Base-by-base conservation (phyloP, 2,113 vertebrate genomes). In the Rhinopomastus cyanomelas region DNA sequence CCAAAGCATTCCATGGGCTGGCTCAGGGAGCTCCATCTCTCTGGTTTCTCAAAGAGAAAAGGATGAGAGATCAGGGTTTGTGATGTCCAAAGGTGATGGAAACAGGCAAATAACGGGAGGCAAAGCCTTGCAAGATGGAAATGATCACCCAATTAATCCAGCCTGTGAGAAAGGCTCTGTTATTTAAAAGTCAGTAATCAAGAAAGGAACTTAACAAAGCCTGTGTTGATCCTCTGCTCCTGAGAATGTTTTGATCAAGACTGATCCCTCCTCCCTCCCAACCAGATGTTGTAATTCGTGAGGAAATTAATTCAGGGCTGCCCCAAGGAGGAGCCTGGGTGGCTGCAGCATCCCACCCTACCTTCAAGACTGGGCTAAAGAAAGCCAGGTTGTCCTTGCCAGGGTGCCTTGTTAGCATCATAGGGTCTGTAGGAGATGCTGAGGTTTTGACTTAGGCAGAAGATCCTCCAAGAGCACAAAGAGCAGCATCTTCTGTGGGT, bases 161-260 rank as follows among this genome's bases (percentile, higher is more conserved):
- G 61, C 26, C 48, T n/a, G 20, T 7, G 13, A 42, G 56, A 67
- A 92, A 64, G n/a, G 49, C 26, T 77, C 52, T 52, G 9, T 67
- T 67, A 57, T 52, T 67, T 75, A 39, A 69, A 86, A 78, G 66
- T 46, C 46, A 55, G 60, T 66, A 62, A 72, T 36, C 65, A 57
- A 30, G 53, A 51, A 88, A 88, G 61, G 67, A 86, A 72, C 62
- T 88, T 32, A 64, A 66, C 26, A 60, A 89, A 78, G 44, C 30
- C 79, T 37, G 34, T 61, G 81, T 67, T 87, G 89, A 89, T 88
- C 36, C 46, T 81, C 30, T 1, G 1, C 39, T 81, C 62, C 71
- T 76, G 78, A 82, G 55, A 76, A 61, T 69, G 59, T 90, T 94
- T 81, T 90, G 71, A 81, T 92, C 71, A 25, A 17, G 74, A 75